A percentile compares a stretch with the other conserved stretches of the same genome.
phyloP scores from a whole-genome alignment of 2,797 vertebrate species.

The Pantherophis alleghaniensis region DNA sequence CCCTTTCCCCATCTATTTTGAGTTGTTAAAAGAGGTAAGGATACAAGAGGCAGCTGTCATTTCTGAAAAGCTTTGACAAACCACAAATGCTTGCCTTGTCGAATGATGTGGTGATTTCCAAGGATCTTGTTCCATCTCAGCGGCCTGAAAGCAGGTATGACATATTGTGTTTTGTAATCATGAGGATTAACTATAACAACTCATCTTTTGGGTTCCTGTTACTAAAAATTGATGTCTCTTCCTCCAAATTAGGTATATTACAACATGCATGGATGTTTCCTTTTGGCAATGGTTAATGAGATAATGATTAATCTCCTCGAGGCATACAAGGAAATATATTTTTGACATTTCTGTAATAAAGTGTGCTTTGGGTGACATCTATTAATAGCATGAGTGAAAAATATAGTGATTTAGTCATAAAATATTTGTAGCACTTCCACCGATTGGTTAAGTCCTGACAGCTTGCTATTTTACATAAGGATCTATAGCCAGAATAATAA shows the following conservation, averaged over 20 bases:
- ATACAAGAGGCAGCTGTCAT: neutral
- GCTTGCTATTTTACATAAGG: conserved; percentile 5
- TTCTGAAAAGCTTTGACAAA: neutral
- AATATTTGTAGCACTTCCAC: conserved; percentile 8
- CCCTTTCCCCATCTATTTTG: neutral
- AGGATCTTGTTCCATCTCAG: neutral
- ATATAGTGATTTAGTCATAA: conserved; percentile 7
- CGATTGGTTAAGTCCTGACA: neutral
- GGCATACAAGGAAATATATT: neutral
- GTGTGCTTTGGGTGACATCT: conserved; percentile 28
- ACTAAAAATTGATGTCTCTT: neutral
- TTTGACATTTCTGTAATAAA: conserved; percentile 6
- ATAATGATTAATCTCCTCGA: conserved; percentile 20
- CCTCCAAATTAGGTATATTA: neutral
- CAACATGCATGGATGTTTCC: conserved; percentile 7
- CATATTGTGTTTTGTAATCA: neutral
- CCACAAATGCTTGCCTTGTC: neutral
- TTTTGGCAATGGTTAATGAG: conserved; percentile 20
- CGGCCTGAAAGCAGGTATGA: neutral
- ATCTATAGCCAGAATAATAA: neutral
- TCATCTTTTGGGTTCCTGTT: neutral
- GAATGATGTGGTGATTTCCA: neutral
- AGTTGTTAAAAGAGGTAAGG: neutral
- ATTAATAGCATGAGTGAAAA: conserved; percentile 27
- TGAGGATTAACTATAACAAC: neutral